These are phyloP conservation scores for Chrysocyon brachyurus DNA, from an alignment of 2,797 vertebrate species.

Conservation along the genomic window DNA sequence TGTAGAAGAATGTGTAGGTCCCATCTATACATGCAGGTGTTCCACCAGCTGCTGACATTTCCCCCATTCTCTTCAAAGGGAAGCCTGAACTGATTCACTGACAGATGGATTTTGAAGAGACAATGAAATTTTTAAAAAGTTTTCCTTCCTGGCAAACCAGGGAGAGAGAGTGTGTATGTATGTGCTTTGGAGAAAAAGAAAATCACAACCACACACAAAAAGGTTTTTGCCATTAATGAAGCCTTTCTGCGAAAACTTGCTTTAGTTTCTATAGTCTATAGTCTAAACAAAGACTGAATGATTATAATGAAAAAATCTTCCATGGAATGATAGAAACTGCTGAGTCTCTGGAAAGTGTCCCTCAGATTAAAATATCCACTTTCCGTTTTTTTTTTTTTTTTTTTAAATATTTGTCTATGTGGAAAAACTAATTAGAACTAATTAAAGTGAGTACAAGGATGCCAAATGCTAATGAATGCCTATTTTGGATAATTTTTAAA, in stretches of 20 bases:
- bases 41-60: background rate
- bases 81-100: background rate
- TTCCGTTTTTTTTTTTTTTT: slow-evolving; percentile 57
- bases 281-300: slow-evolving; percentile 59
- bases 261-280: slow-evolving; percentile 12
- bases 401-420: slow-evolving; percentile 69
- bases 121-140: background rate
- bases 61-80: background rate
- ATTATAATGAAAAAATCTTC: slow-evolving; percentile 72
- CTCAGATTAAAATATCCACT: slow-evolving; percentile 78
- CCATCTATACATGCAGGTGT: background rate
- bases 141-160: background rate
- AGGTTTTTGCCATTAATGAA: background rate
- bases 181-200: slow-evolving; percentile 22
- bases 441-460: slow-evolving; percentile 74
- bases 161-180: background rate
- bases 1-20: background rate
- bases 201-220: background rate
- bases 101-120: background rate
- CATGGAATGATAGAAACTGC: slow-evolving; percentile 56
- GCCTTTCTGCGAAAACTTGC: slow-evolving; percentile 46
- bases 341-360: slow-evolving; percentile 69
- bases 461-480: slow-evolving; percentile 77
- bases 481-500: slow-evolving; percentile 82
- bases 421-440: slow-evolving; percentile 75